Evolutionary conservation across 1,140 invertebrate species (phyloP).

Genomic region (Cyclina sinensis): DNA sequence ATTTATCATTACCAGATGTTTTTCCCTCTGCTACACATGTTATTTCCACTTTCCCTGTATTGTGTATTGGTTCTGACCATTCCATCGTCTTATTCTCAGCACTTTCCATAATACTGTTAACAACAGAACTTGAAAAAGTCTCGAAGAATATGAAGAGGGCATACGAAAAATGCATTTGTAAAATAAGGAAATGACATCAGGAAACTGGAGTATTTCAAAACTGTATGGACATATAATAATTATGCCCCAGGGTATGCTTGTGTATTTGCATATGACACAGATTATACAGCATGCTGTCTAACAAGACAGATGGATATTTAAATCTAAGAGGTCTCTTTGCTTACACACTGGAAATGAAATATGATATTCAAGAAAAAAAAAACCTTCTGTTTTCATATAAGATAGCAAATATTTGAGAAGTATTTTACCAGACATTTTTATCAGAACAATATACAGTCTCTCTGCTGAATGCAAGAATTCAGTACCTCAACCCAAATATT

Average conservation of each 20-base stretch:
- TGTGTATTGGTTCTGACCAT: neutral
- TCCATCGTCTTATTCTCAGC: neutral
- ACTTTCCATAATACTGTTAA: neutral
- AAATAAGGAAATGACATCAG: conserved; percentile 1
- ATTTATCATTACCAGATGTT: conserved; percentile 2
- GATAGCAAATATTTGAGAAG: no score
- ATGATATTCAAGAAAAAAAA: no score
- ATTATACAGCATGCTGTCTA: no score
- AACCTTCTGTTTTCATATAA: no score
- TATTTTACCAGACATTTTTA: no score
- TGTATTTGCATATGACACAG: no score
- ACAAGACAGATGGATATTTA: no score
- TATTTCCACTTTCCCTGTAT: neutral
- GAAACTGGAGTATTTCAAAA: neutral
- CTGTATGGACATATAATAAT: neutral
- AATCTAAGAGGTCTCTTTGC: no score
- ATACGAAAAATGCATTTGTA: neutral
- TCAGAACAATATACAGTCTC: no score
- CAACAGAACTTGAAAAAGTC: neutral
- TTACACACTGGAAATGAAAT: no score
- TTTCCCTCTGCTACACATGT: neutral
- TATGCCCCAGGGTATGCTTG: neutral
- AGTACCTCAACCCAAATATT: no score
- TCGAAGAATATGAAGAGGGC: neutral
- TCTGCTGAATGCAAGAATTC: no score